Percentiles rank a stretch among this genome's conserved stretches.
These are phyloP conservation scores for Tarsius wallacei DNA, from an alignment of 2,797 vertebrate genomes.

Conservation along the genomic window DNA sequence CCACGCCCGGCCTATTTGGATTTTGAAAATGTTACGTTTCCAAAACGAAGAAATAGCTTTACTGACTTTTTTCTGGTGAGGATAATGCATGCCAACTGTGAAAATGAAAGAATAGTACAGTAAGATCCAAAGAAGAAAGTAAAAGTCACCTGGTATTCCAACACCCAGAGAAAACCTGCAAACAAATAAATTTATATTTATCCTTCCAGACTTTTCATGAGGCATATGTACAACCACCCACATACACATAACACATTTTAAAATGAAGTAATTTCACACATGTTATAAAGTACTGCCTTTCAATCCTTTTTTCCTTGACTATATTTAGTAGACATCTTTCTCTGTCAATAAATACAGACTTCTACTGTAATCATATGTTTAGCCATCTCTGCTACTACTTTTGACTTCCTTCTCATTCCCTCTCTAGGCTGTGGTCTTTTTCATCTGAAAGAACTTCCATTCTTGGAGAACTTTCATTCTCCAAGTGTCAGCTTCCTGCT, in stretches of 20 bases:
- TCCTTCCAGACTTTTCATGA: background rate
- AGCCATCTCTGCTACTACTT: background rate
- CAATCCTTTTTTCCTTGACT: background rate
- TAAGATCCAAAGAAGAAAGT: background rate
- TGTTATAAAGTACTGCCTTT: background rate
- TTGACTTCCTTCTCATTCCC: background rate
- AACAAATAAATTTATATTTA: background rate
- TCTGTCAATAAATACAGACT: background rate
- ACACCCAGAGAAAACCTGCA: background rate
- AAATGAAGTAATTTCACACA: background rate
- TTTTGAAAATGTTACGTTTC: too few species aligned
- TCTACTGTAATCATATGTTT: background rate
- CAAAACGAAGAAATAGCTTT: background rate
- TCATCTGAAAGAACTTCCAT: background rate
- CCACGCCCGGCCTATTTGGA: too few species aligned
- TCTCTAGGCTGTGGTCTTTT: background rate
- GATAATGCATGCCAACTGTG: background rate
- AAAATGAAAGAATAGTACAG: background rate
- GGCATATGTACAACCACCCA: background rate
- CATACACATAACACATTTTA: background rate
- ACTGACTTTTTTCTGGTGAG: slow-evolving; percentile 46
- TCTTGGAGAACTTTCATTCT: background rate
- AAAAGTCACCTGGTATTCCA: background rate
- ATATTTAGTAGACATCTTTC: background rate
- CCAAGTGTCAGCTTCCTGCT: background rate